Base-by-base conservation (phyloP, 2,888 invertebrate species). In the Notodonta dromedarius region DNA sequence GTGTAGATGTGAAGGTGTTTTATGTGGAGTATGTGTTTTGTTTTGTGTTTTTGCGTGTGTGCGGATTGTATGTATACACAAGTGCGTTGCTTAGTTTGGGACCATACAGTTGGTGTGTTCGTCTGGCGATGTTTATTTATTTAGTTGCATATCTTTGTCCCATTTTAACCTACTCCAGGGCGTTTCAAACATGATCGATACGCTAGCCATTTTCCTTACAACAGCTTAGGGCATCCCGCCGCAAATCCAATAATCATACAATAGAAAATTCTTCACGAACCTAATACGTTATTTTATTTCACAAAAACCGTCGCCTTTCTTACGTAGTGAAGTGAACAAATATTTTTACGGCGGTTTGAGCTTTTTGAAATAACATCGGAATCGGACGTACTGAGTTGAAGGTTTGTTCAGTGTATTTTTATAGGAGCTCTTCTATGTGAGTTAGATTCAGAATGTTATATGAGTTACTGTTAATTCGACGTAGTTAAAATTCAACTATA, bases 341-440 rank as follows among this genome's bases (percentile, higher is more conserved):
- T 61, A 71, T 51, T 67, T 56, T 60, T 52, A 57, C 55, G 57
- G 48, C 8, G 53, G 55, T 62, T 61, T 60, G 57, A 62, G 69
- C 65, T 59, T 67, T 59, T 42, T 12, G 51, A 65, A 69, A 71
- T 65, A 69, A 69, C 61, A 65, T 12, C 55, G 42, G 61, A 64
- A 69, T 71, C 61, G 69, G 61, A 71, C 35, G 46, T 46, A n/a
- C 46, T n/a, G 13, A n/a, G 5, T 46, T n/a, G 11, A 13, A 5
- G 11, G 4, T 46, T 46, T n/a, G n/a, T 5, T 42, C 12, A 0
- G 8, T 42, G 42, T 46, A 46, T 46, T n/a, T 46, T 46, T n/a
- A n/a, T n/a, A 46, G 5, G 46, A 46, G 46, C n/a, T 46, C 42
- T 12, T 11, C 9, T 11, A 42, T 11, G 11, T 35, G 35, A 35